Evolutionary conservation across 92 coral and sea anemone species (phyloP), one percentile per base, ranked within the genome.

Genomic region (Pocillopora grandis): DNA sequence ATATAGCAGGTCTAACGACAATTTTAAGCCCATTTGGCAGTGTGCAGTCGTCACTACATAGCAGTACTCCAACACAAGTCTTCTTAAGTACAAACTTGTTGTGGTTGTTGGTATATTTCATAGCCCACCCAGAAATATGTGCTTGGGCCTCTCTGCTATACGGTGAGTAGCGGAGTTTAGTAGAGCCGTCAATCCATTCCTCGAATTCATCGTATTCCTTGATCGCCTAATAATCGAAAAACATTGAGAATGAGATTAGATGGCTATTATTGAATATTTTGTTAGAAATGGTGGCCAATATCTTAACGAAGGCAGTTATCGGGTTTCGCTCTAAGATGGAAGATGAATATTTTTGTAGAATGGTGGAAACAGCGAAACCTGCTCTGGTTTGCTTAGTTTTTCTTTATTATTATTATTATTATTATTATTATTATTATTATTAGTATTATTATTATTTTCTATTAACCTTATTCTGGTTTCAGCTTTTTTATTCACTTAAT

Each of bases 71-170:
- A 58, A 96, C 99, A 82, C 99, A 96, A 0, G 99, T 96, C 77
- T 96, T 96, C 94, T 96, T 96, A 31, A 96, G 83, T 65, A 96
- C 98, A 77, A 87, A 96, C 63, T 96, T 96, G 76, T 96, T 96
- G 88, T 96, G 99, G 78, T 96, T 96, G 92, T 96, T 96, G 57
- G 99, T 96, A 91, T 96, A 96, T 52, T 96, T 96, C 99, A 96
- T 96, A 85, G 99, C 99, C 99, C 99, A 96, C 60, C 98, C 99
- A 3, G 98, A 94, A 68, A 95, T 92, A 87, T 96, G 99, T 3
- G 99, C 98, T 87, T 96, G 99, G 7, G 97, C 98, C 33, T 96
- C 99, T 62, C 99, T 91, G 66, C 95, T 88, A 90, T 95, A 90
- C 12, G 95, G 94, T 9, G 98, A 90, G 83, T 94, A 96, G 9